These are phyloP conservation scores for Hystrix brachyura DNA, from an alignment of 2,113 vertebrate genomes.

Conservation along the genomic window DNA sequence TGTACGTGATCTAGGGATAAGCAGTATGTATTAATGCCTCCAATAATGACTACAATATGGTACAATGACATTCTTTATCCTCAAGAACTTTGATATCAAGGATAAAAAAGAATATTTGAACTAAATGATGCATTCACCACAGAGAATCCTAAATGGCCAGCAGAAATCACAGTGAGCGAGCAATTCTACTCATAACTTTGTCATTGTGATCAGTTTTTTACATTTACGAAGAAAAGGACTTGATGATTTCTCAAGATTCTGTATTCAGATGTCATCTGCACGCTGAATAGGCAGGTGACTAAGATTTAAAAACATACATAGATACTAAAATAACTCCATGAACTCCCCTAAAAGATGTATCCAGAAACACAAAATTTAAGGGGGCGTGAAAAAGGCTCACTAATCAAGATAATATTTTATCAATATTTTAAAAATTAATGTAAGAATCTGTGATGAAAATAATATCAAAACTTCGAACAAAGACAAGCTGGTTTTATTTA, in stretches of 20 bases:
- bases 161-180: not conserved
- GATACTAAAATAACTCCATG: not conserved
- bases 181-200: not conserved
- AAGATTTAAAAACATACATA: not conserved
- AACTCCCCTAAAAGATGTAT: not conserved
- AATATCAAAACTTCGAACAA: slow-evolving; percentile 19
- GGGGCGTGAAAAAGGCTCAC: not conserved
- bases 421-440: not conserved
- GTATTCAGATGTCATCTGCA: not conserved
- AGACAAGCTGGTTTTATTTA: not conserved
- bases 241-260: not conserved
- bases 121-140: not conserved
- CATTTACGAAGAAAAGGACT: not conserved
- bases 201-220: not conserved
- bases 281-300: not conserved
- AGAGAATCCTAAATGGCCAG: not conserved
- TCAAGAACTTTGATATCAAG: slow-evolving; percentile 20
- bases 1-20: slow-evolving; percentile 1
- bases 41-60: slow-evolving; percentile 25
- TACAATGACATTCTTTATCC: slow-evolving; percentile 1
- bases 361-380: slow-evolving; percentile 17
- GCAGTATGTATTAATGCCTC: not conserved
- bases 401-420: not conserved
- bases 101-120: not conserved
- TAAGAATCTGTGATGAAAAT: not conserved